A percentile compares a stretch with the other conserved stretches of the same genome.
Conservation (phyloP, 2,113 vertebrate genomes). For the Tyto alba region DNA sequence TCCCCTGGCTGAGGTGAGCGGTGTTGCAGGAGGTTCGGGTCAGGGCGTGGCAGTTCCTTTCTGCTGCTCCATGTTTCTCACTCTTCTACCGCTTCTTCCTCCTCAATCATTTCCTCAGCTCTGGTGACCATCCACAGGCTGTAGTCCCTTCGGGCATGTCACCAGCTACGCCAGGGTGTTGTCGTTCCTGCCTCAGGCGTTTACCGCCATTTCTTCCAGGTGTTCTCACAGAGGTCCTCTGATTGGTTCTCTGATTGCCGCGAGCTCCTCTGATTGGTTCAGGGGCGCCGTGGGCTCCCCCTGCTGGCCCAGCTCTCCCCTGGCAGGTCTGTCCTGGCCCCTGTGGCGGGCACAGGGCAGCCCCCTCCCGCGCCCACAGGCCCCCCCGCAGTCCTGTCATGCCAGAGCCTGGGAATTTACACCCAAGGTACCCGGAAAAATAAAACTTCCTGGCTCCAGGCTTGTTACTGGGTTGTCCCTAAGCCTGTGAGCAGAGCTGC, state of each 20-base stretch:
- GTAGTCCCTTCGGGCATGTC: neutral
- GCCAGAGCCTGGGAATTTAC: neutral
- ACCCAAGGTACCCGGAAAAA: neutral
- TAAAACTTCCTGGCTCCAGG: too few relatives aligned
- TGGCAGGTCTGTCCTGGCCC: too few relatives aligned
- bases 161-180: rapidly evolving
- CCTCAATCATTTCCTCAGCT: rapidly evolving
- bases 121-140: neutral
- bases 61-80: neutral
- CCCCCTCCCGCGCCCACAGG: neutral
- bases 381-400: too few relatives aligned
- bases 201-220: rapidly evolving
- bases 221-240: rapidly evolving
- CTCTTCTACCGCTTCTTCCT: neutral
- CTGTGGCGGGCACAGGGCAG: neutral
- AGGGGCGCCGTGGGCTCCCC: neutral
- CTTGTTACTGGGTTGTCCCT: neutral
- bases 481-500: neutral
- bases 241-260: rapidly evolving
- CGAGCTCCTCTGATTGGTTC: neutral
- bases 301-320: neutral
- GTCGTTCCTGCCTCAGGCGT: rapidly evolving
- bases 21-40: neutral
- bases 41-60: too few relatives aligned
- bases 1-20: neutral